A percentile compares a stretch with the other conserved stretches of the same genome.
Evolutionary conservation across 1,140 invertebrate genomes (phyloP).

Genomic region (Diuraphis noxia): DNA sequence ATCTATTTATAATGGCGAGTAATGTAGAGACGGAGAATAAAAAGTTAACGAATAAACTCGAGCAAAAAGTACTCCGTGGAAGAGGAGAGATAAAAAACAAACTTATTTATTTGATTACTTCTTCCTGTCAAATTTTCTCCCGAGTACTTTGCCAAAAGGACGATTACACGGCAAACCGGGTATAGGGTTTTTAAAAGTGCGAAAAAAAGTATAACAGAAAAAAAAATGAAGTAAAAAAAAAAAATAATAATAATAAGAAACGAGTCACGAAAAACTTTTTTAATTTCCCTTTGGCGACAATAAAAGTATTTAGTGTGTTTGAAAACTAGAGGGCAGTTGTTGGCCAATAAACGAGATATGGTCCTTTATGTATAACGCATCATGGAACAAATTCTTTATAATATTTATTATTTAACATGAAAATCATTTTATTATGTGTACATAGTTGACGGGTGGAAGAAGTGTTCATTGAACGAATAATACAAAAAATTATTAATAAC

Average conservation of each 20-base stretch:
- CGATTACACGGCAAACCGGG: slow-evolving; percentile 25
- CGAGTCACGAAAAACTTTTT: slow-evolving; percentile 40
- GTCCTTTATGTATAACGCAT: not conserved
- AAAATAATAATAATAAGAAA: slow-evolving; percentile 29
- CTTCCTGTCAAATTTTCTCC: slow-evolving; percentile 47
- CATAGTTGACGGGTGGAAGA: not conserved
- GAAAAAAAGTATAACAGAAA: slow-evolving; percentile 42
- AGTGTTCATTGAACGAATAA: not conserved
- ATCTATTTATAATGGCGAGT: not conserved
- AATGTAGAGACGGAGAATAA: not conserved
- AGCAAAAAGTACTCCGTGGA: slow-evolving; percentile 27
- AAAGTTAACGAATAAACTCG: slow-evolving; percentile 43
- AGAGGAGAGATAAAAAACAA: slow-evolving; percentile 44
- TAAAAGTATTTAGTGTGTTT: slow-evolving; percentile 48
- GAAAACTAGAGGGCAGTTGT: slow-evolving; percentile 35
- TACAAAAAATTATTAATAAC: not conserved
- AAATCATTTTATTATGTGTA: not conserved
- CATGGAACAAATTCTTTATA: not conserved
- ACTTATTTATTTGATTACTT: slow-evolving; percentile 53
- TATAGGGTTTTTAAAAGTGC: slow-evolving; percentile 36
- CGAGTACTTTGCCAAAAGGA: slow-evolving; percentile 46
- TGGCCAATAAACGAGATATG: not conserved
- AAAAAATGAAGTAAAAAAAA: slow-evolving; percentile 1
- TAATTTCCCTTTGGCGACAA: slow-evolving; percentile 45
- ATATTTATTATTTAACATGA: not conserved